Percentiles rank a stretch among this genome's conserved stretches.
phyloP scores from a whole-genome alignment of 2,888 invertebrate species.

The Sinhomidia bicolor region DNA sequence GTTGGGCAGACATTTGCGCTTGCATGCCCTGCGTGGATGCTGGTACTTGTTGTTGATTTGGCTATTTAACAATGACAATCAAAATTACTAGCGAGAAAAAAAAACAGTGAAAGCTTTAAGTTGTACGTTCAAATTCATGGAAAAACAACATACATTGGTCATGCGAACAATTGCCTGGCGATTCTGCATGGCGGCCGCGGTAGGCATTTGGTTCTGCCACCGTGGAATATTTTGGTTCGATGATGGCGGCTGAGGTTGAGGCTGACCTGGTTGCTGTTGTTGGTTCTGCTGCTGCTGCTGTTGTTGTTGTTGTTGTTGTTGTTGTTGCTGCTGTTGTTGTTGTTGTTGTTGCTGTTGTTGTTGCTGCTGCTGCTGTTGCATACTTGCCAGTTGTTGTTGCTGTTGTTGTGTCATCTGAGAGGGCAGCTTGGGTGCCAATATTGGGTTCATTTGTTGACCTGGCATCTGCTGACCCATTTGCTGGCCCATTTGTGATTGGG shows the following conservation, averaged over 20 bases:
- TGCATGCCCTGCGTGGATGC: slow-evolving; percentile 43
- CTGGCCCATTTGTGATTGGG: slow-evolving; percentile 74
- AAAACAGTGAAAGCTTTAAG: too few species aligned
- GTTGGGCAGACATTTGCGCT: slow-evolving; percentile 49
- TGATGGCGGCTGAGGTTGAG: slow-evolving; percentile 46
- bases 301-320: too few species aligned
- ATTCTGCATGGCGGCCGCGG: slow-evolving; percentile 43
- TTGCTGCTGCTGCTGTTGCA: too few species aligned
- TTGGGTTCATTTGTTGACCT: slow-evolving; percentile 40
- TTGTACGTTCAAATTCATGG: too few species aligned
- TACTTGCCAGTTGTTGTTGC: slow-evolving; percentile 75
- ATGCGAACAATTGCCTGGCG: slow-evolving; percentile 42
- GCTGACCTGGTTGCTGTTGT: slow-evolving; percentile 74
- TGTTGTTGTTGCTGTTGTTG: too few species aligned
- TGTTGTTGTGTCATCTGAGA: slow-evolving; percentile 80
- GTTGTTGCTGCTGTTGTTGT: too few species aligned
- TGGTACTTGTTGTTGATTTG: slow-evolving; percentile 46
- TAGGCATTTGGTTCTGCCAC: slow-evolving; percentile 39
- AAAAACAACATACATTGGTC: slow-evolving; percentile 46
- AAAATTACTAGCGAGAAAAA: too few species aligned
- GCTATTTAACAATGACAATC: not conserved
- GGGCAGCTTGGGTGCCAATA: slow-evolving; percentile 24
- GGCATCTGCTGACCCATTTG: slow-evolving; percentile 52
- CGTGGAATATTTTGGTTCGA: slow-evolving; percentile 45
- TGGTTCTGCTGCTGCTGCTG: slow-evolving; percentile 74